Conservation (phyloP, 2,113 vertebrate species). For the Pithys albifrons region DNA sequence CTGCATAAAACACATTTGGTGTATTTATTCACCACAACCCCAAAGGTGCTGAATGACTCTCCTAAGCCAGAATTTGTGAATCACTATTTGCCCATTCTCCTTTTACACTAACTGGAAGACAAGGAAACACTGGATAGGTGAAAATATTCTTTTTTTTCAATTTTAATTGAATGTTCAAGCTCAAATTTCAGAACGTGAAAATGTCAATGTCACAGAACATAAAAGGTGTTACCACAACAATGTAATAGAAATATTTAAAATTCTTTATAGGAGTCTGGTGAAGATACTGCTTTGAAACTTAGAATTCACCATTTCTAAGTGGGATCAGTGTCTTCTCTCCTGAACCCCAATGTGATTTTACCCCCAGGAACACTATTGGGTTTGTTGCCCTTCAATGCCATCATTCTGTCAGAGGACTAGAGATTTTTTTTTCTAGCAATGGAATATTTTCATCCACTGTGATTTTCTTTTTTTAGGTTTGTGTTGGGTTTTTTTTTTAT, state of each 20-base stretch:
- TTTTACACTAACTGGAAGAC: not conserved
- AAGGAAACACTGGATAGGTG: not conserved
- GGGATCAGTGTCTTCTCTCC: not conserved
- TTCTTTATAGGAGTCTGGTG: not conserved
- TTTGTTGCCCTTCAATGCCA: not conserved
- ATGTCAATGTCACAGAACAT: not conserved
- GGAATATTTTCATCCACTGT: fast-evolving
- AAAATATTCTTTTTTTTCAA: fast-evolving
- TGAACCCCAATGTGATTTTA: not conserved
- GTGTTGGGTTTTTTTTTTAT: too few species aligned
- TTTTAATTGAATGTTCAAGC: not conserved
- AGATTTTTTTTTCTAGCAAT: not conserved
- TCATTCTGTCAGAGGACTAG: too few species aligned
- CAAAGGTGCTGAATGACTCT: not conserved
- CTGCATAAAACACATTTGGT: fast-evolving
- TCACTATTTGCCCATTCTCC: not conserved
- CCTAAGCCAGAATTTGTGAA: not conserved
- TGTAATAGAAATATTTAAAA: not conserved
- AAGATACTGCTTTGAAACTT: not conserved
- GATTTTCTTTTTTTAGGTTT: too few species aligned
- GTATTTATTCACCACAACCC: not conserved
- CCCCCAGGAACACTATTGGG: fast-evolving
- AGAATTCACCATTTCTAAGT: not conserved
- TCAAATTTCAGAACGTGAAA: not conserved
- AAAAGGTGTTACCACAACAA: not conserved